Conservation (phyloP, 2,888 invertebrate genomes). For the Calliopum simillimum region DNA sequence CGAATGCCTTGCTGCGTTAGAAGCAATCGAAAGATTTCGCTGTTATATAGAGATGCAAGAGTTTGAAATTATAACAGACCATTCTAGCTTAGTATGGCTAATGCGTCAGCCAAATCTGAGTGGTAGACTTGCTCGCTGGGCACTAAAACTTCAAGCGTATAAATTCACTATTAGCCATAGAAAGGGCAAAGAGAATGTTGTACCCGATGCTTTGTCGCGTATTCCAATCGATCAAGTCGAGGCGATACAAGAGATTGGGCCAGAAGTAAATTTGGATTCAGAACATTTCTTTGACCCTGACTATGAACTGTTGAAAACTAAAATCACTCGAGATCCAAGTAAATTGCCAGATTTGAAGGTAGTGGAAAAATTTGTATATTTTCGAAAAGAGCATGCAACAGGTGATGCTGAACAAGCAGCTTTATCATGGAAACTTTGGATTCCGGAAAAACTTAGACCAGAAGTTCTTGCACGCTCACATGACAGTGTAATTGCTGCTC, state of each 20-base stretch:
- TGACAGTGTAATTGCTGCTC: too few relatives aligned
- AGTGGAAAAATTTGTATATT: background rate
- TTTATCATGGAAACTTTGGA: background rate
- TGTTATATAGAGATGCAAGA: background rate
- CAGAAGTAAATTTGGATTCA: slow-evolving; percentile 21
- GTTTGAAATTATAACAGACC: background rate
- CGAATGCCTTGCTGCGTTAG: too few relatives aligned
- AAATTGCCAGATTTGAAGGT: slow-evolving; percentile 26
- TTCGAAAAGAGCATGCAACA: background rate
- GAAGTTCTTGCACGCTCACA: background rate
- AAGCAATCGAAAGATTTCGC: background rate
- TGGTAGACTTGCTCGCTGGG: slow-evolving; percentile 46
- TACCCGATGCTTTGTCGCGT: background rate
- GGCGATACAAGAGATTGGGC: background rate
- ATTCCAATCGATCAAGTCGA: background rate
- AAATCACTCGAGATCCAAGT: background rate
- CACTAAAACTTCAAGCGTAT: too few relatives aligned
- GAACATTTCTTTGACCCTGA: slow-evolving; percentile 5
- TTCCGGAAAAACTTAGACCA: background rate
- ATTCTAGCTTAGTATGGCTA: slow-evolving; percentile 12
- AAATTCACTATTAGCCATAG: slow-evolving; percentile 38
- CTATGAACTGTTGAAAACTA: slow-evolving; percentile 7
- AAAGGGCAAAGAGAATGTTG: slow-evolving; percentile 27
- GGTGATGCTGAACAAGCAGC: too few relatives aligned
- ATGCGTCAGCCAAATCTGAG: background rate